A percentile compares a stretch with the other conserved stretches of the same genome.
Evolutionary conservation across 1,140 invertebrate genomes (phyloP).

Genomic region (Reticulitermes speratus): DNA sequence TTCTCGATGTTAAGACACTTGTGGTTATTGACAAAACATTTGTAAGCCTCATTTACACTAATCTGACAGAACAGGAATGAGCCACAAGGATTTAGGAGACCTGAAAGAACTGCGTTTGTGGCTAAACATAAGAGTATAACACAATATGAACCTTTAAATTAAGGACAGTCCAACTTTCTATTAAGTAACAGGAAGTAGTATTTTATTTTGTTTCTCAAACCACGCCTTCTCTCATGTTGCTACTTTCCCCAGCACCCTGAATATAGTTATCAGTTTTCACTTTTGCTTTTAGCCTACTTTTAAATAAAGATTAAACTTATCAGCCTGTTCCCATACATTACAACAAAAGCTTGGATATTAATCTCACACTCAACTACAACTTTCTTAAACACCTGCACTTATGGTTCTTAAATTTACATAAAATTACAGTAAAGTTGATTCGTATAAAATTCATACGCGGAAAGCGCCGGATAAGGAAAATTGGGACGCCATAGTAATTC

Average conservation of each 20-base stretch:
- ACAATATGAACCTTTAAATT: background rate
- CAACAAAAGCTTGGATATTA: no score
- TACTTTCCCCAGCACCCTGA: background rate
- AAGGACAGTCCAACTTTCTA: background rate
- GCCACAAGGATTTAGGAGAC: background rate
- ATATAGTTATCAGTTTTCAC: background rate
- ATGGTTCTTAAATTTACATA: no score
- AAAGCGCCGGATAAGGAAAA: no score
- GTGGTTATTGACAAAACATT: no score
- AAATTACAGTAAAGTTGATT: no score
- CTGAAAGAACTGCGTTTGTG: background rate
- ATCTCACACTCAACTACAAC: no score
- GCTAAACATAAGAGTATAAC: background rate
- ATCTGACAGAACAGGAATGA: no score
- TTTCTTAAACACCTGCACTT: no score
- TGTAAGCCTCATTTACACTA: no score
- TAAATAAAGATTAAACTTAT: background rate
- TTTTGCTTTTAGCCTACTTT: conserved; percentile 8
- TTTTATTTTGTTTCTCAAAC: background rate
- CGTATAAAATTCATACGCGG: no score
- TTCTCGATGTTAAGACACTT: no score
- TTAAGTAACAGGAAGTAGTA: background rate
- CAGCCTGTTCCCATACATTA: background rate
- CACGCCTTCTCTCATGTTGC: background rate
- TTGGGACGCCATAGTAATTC: no score